Evolutionary conservation across 2,888 invertebrate genomes (phyloP), one percentile per base, ranked within the genome.

Genomic region (Lomographa bimaculata): DNA sequence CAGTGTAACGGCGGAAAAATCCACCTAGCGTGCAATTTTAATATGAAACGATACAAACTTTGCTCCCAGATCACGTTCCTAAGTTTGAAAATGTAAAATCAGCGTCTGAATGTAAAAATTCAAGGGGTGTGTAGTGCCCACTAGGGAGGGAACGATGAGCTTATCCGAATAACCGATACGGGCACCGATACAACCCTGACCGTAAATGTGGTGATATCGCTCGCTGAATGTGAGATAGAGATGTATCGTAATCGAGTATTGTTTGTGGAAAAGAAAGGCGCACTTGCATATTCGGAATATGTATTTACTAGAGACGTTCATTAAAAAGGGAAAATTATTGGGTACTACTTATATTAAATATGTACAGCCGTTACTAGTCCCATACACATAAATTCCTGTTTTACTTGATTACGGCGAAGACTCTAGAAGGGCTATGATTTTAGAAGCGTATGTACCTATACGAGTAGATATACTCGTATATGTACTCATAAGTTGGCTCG

Each of bases 81-180:
- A 65, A 72, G 73, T 79, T 75, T 74, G 66, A 82, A 80, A 81
- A 79, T 69, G 79, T 72, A 71, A 79, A 81, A 76, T 80, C 77
- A 75, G 76, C 73, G 64, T 72, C 64, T 71, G 75, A 74, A 77
- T 78, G 67, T 71, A 75, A 77, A 81, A 79, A 76, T 78, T 61
- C 63, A 58, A 71, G 67, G 58, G 64, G 60, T 54, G 67, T 60
- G 60, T 62, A 63, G 60, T 61, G 64, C 57, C 34, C 54, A 37
- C 45, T 39, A 43, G 53, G 49, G 55, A 42, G 42, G 53, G 47
- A 28, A 23, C 44, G 24, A 50, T 33, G 54, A 46, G 50, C 50
- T 40, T 41, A 41, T 39, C 43, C 43, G 45, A 47, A 49, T 49
- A 49, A 37, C 38, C 45, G 41, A 44, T 40, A 25, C 28, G 7